These are phyloP conservation scores for Drosophila dives DNA, from an alignment of 2,888 invertebrate genomes.

Conservation along the genomic window DNA sequence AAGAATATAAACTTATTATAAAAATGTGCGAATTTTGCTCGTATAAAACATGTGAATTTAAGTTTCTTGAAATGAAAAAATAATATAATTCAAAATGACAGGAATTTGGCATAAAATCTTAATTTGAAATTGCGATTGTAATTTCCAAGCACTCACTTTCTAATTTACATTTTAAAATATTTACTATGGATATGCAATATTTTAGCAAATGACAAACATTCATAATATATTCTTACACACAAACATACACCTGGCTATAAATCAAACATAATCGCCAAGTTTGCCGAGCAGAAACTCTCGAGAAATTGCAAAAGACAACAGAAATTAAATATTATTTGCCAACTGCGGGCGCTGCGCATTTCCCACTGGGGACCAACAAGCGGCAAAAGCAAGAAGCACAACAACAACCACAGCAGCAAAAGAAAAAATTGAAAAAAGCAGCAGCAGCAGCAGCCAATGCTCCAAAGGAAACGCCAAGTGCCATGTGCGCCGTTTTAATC, in stretches of 20 bases:
- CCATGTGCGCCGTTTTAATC: constrained; percentile 68
- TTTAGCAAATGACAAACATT: not conserved
- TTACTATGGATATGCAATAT: not conserved
- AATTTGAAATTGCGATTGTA: not conserved
- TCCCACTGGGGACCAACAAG: constrained; percentile 70
- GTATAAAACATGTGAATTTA: not conserved
- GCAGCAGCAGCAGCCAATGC: constrained; percentile 33
- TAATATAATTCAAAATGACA: not conserved
- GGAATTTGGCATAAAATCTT: not conserved
- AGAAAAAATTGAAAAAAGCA: constrained; percentile 15
- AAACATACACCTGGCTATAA: constrained; percentile 8
- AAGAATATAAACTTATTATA: not conserved
- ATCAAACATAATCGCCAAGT: constrained; percentile 40
- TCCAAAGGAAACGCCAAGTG: constrained; percentile 71
- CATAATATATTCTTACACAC: not conserved
- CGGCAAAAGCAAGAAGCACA: constrained; percentile 36
- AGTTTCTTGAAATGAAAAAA: not conserved
- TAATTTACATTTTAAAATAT: not conserved
- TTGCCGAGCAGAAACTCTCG: constrained; percentile 35
- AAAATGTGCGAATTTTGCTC: not conserved
- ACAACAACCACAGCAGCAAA: constrained; percentile 21
- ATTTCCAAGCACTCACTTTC: not conserved
- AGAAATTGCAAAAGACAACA: constrained; percentile 39
- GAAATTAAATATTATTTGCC: constrained; percentile 62
- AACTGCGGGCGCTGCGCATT: constrained; percentile 69